phyloP scores from a whole-genome alignment of 2,797 vertebrate species.

The Acipenser ruthenus region DNA sequence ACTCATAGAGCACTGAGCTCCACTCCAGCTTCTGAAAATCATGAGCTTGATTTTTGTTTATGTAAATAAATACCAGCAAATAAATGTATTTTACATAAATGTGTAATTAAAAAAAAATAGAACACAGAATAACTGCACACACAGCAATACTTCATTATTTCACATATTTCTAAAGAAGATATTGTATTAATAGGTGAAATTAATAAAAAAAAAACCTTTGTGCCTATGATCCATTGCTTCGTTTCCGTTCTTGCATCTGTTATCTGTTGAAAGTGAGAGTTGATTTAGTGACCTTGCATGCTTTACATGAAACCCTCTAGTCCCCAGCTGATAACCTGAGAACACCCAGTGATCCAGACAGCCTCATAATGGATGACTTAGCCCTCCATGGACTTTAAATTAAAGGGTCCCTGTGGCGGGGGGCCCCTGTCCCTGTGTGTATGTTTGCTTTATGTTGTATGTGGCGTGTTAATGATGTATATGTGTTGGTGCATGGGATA shows the following conservation, averaged over 20 bases:
- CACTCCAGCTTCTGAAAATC: too few species aligned
- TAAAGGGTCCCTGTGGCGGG: neutral
- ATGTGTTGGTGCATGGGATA: too few species aligned
- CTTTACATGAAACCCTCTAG: constrained; percentile 38
- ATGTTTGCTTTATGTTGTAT: neutral
- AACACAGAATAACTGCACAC: too few species aligned
- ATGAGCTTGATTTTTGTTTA: too few species aligned
- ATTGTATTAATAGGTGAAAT: too few species aligned
- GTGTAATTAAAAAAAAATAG: too few species aligned
- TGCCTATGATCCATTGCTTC: neutral
- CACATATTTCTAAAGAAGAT: too few species aligned
- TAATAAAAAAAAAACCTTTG: too few species aligned
- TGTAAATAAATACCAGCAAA: too few species aligned
- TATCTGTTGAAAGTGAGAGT: neutral
- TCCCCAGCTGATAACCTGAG: constrained; percentile 52
- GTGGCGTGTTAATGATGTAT: neutral
- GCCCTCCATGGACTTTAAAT: constrained; percentile 29
- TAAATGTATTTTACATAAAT: too few species aligned
- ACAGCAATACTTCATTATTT: too few species aligned
- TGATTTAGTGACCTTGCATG: neutral
- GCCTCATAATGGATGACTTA: constrained; percentile 51
- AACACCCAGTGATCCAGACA: constrained; percentile 47
- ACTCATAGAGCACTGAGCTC: too few species aligned
- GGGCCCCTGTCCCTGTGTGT: neutral
- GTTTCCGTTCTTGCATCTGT: neutral